phyloP scores from a whole-genome alignment of 2,888 invertebrate genomes.

The Drosophila nigritarsus region DNA sequence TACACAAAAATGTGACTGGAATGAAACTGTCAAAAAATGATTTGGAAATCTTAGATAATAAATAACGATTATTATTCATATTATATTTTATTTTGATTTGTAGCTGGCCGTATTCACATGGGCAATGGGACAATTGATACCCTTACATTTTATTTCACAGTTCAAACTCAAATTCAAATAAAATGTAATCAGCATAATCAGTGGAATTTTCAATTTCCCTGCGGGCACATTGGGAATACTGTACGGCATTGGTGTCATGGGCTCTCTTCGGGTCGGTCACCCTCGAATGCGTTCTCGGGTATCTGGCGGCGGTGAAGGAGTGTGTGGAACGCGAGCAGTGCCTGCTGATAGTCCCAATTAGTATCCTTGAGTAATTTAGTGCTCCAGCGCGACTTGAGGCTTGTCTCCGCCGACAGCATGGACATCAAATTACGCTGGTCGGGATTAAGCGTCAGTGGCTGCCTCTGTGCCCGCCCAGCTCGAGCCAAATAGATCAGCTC shows the following conservation, averaged over 20 bases:
- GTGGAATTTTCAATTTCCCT: constrained; percentile 64
- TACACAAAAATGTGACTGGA: background rate
- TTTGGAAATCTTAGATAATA: background rate
- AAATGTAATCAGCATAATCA: constrained; percentile 77
- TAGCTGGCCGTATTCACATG: background rate
- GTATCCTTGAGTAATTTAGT: constrained; percentile 44
- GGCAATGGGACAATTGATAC: constrained; percentile 13
- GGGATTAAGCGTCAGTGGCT: constrained; percentile 9
- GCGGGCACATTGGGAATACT: constrained; percentile 38
- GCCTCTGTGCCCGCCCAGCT: constrained; percentile 9
- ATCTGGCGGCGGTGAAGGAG: constrained; percentile 20
- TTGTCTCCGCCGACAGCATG: constrained; percentile 34
- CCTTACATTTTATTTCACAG: constrained; percentile 16
- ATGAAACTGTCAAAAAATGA: background rate
- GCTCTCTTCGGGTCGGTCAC: background rate
- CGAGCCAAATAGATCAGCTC: constrained; percentile 43
- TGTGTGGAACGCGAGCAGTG: constrained; percentile 41
- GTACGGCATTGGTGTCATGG: constrained; percentile 21
- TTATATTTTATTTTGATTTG: background rate
- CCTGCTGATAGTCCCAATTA: constrained; percentile 54
- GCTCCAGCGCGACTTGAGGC: constrained; percentile 34
- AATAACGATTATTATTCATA: background rate
- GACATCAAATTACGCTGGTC: constrained; percentile 20
- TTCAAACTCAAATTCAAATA: constrained; percentile 53
- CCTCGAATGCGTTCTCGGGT: constrained; percentile 39